phyloP scores from a whole-genome alignment of 2,113 vertebrate species.

The Syrrhaptes paradoxus region DNA sequence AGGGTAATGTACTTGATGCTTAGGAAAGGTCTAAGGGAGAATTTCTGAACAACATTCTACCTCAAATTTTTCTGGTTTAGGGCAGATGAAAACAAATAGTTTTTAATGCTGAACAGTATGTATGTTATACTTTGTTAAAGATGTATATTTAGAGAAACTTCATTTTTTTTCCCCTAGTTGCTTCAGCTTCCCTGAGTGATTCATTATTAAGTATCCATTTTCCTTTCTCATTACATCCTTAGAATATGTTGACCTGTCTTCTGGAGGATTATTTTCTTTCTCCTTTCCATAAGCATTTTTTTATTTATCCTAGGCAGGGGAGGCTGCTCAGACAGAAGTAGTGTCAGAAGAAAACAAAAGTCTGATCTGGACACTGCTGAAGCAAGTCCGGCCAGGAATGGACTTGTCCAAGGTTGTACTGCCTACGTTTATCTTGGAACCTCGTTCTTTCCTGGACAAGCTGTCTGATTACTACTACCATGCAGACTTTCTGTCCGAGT shows the following conservation, averaged over 20 bases:
- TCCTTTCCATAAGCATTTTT: conserved; percentile 5
- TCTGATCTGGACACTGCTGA: conserved; percentile 97
- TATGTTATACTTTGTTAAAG: not conserved
- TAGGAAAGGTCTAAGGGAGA: not conserved
- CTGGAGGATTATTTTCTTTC: not conserved
- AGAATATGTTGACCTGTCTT: not conserved
- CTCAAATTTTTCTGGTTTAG: not conserved
- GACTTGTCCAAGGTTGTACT: conserved; percentile 97
- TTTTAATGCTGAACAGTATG: not conserved
- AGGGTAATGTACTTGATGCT: not conserved
- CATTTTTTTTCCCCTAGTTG: not conserved
- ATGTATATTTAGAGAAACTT: not conserved
- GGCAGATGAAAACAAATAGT: not conserved
- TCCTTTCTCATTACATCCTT: not conserved
- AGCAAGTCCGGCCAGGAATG: conserved; percentile 98
- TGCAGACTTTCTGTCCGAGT: conserved; percentile 96
- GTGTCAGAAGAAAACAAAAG: conserved; percentile 99
- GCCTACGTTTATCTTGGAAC: conserved; percentile 97
- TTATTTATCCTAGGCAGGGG: conserved; percentile 85
- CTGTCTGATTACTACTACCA: conserved; percentile 99
- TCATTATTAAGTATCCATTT: not conserved
- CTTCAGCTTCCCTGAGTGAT: not conserved
- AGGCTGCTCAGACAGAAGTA: conserved; percentile 95
- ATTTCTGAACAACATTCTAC: not conserved
- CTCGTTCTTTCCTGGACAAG: conserved; percentile 96